phyloP scores from a whole-genome alignment of 2,113 vertebrate genomes.

The Regulus satrapa region DNA sequence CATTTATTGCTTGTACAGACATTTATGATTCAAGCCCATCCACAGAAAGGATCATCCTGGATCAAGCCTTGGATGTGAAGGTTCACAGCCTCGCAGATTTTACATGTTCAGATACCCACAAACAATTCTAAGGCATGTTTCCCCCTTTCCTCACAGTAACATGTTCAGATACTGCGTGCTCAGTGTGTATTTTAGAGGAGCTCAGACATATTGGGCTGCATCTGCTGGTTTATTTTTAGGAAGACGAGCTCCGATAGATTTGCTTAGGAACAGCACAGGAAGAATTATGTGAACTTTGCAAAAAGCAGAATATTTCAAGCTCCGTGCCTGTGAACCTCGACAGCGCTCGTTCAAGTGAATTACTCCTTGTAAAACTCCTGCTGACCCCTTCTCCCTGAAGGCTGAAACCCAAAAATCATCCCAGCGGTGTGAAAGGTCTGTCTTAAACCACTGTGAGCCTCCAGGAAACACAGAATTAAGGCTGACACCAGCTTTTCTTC shows the following conservation, averaged over 20 bases:
- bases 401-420: not conserved
- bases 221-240: slow-evolving; percentile 48
- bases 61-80: not conserved
- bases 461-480: not conserved
- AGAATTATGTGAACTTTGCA: slow-evolving; percentile 34
- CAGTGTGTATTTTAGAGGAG: not conserved
- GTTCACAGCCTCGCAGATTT: not conserved
- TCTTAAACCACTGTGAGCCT: slow-evolving; percentile 4
- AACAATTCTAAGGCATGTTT: not conserved
- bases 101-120: not conserved
- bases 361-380: not conserved
- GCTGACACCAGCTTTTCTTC: not conserved
- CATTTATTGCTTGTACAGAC: not conserved
- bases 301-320: slow-evolving; percentile 17
- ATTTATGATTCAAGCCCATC: not conserved
- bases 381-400: slow-evolving; percentile 5
- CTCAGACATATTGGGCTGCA: slow-evolving; percentile 41
- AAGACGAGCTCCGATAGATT: not conserved
- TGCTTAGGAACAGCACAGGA: not conserved
- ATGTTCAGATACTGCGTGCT: not conserved
- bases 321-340: not conserved
- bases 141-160: not conserved
- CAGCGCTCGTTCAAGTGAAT: not conserved
- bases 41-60: not conserved
- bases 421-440: not conserved